Percentiles rank a stretch among this genome's conserved stretches.
Evolutionary conservation across 2,113 vertebrate species (phyloP).

Genomic region (Centropristis striata): DNA sequence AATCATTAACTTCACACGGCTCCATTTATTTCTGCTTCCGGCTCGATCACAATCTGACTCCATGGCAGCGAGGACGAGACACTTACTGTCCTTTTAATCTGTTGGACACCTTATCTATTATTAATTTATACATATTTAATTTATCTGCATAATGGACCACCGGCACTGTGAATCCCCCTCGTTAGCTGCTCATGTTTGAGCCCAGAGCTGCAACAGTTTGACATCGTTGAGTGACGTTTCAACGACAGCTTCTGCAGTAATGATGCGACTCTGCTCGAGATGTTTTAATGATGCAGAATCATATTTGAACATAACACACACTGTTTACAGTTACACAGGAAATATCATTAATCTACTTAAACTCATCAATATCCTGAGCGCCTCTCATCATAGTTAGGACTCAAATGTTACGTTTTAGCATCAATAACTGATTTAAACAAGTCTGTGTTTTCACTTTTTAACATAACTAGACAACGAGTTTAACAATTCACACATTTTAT

Average conservation of each 20-base stretch:
- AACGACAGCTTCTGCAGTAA: neutral
- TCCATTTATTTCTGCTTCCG: neutral
- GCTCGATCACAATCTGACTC: neutral
- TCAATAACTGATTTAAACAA: neutral
- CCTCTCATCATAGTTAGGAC: constrained; percentile 2
- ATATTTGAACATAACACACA: neutral
- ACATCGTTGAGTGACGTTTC: neutral
- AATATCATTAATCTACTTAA: constrained; percentile 1
- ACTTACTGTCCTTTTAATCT: constrained; percentile 1
- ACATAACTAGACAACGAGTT: neutral
- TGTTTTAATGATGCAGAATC: constrained; percentile 1
- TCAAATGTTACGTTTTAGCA: neutral
- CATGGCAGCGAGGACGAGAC: neutral
- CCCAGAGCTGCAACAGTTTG: neutral
- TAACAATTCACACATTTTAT: neutral
- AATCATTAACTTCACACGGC: constrained; percentile 1
- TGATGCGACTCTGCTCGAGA: neutral
- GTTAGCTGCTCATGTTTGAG: constrained; percentile 25
- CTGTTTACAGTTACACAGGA: neutral
- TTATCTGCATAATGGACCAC: constrained; percentile 12
- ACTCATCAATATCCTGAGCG: neutral
- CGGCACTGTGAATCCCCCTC: neutral
- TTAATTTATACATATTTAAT: constrained; percentile 16
- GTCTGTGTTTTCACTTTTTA: neutral
- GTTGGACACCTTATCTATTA: constrained; percentile 15